phyloP scores from a whole-genome alignment of 1,140 invertebrate species.

The Gonatopus flavifemur region DNA sequence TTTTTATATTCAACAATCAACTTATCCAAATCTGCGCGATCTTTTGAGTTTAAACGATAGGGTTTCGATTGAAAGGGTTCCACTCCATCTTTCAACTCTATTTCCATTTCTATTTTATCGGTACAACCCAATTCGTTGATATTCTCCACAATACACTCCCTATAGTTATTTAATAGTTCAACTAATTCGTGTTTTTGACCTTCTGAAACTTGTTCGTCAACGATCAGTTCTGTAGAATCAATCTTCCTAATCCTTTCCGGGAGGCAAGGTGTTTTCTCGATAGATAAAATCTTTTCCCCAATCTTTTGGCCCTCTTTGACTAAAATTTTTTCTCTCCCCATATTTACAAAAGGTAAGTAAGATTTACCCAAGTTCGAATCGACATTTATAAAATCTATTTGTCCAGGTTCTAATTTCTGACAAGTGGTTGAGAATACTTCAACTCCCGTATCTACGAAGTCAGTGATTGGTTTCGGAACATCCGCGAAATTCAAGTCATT shows the following conservation, averaged over 20 bases:
- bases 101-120: constrained; percentile 6
- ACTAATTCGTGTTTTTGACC: constrained; percentile 2
- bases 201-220: neutral
- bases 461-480: neutral
- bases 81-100: constrained; percentile 1
- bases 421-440: too few species aligned
- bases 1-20: constrained; percentile 8
- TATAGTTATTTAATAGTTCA: constrained; percentile 4
- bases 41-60: constrained; percentile 2
- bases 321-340: too few species aligned
- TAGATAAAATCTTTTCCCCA: too few species aligned
- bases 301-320: too few species aligned
- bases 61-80: neutral
- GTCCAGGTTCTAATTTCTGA: too few species aligned
- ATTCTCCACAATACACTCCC: constrained; percentile 6
- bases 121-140: constrained; percentile 9
- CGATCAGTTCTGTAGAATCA: neutral
- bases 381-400: too few species aligned
- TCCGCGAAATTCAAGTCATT: constrained; percentile 14
- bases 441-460: too few species aligned
- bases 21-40: constrained; percentile 1
- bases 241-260: neutral
- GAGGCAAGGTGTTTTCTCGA: too few species aligned
- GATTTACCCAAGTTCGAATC: too few species aligned
- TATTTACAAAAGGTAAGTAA: too few species aligned